Conservation (phyloP, 2,113 vertebrate species). For the Melozone crissalis region DNA sequence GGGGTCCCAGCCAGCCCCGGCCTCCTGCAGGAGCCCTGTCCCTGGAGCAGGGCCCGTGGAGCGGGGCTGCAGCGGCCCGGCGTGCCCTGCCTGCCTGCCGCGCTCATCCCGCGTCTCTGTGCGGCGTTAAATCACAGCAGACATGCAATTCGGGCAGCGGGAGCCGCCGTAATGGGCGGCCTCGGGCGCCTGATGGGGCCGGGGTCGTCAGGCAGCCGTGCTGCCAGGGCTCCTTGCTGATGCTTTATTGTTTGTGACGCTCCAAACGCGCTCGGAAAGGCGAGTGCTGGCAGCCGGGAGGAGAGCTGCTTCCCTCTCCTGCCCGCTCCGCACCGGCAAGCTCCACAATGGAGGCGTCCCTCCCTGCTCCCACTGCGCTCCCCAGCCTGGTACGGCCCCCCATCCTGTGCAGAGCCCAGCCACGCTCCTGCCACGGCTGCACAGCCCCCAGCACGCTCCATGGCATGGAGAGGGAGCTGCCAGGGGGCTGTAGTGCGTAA, state of each 20-base stretch:
- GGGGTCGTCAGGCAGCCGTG: neutral
- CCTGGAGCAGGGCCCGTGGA: neutral
- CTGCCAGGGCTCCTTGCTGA: slow-evolving; percentile 23
- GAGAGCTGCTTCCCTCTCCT: neutral
- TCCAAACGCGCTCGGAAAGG: neutral
- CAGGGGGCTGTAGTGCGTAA: fast-evolving
- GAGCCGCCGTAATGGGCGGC: neutral
- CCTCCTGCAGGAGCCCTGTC: neutral
- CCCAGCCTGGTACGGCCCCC: neutral
- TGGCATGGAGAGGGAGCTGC: neutral
- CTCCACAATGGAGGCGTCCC: neutral
- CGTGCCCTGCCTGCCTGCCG: fast-evolving
- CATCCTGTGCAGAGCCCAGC: neutral
- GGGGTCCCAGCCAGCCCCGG: neutral
- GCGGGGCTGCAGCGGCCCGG: fast-evolving
- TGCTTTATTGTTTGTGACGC: slow-evolving; percentile 56
- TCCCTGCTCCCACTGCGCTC: neutral
- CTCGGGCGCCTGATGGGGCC: neutral
- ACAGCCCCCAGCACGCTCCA: neutral
- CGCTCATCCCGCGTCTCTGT: neutral
- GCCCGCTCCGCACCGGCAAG: fast-evolving
- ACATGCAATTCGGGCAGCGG: slow-evolving; percentile 39
- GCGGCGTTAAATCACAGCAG: slow-evolving; percentile 40
- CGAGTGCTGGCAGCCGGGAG: neutral
- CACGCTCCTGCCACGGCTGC: neutral